Evolutionary conservation across 64 coral and sea anemone genomes (phyloP).

Genomic region (Actinia tenebrosa): DNA sequence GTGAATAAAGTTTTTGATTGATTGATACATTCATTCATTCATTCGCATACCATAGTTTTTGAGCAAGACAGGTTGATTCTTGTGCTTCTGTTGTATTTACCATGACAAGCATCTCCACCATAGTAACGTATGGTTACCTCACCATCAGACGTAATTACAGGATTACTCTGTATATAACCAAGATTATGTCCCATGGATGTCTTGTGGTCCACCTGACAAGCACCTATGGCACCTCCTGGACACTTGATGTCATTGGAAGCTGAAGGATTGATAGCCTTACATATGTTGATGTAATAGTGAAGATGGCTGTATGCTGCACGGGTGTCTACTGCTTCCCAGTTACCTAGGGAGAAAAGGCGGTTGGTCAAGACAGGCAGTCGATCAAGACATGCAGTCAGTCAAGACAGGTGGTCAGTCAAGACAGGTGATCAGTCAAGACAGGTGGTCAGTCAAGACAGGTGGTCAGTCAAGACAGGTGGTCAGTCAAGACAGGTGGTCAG

Average conservation of each 20-base stretch:
- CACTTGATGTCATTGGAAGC: conserved; percentile 18
- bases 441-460: not conserved
- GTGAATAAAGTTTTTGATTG: too few species aligned
- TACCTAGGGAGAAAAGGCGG: conserved; percentile 27
- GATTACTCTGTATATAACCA: conserved; percentile 78
- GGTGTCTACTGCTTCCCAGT: conserved; percentile 92
- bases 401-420: not conserved
- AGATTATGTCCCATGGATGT: conserved; percentile 38
- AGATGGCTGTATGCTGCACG: conserved; percentile 59
- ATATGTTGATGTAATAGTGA: conserved; percentile 92
- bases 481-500: not conserved
- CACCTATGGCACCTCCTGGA: conserved; percentile 59
- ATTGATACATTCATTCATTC: too few species aligned
- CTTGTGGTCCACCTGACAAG: conserved; percentile 78
- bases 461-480: not conserved
- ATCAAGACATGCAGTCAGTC: not conserved
- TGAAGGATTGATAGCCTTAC: conserved; percentile 41
- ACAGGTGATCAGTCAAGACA: not conserved
- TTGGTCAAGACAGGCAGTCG: not conserved
- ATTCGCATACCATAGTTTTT: conserved; percentile 49
- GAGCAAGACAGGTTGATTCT: conserved; percentile 84
- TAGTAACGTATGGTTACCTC: conserved; percentile 54
- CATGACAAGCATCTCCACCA: conserved; percentile 73
- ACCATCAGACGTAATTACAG: conserved; percentile 24
- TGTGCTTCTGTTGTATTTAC: conserved; percentile 64